Evolutionary conservation across 2,797 vertebrate genomes (phyloP).

Genomic region (Mionectes olivaceus): DNA sequence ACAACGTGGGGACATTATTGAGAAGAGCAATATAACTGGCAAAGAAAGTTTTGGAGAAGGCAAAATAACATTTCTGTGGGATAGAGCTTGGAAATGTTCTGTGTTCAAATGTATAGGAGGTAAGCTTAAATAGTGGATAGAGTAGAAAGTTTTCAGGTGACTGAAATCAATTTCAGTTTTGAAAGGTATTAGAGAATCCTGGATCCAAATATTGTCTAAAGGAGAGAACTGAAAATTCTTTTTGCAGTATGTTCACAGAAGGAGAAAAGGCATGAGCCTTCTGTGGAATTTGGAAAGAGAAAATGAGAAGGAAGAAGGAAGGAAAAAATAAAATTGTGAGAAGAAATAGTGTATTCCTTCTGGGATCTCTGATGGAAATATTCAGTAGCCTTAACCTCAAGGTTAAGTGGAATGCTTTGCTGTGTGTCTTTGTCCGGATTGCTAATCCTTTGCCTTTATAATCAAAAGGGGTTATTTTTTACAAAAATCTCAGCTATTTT

Average conservation of each 20-base stretch:
- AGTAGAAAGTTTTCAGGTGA: background rate
- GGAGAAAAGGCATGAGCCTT: background rate
- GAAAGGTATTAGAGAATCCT: background rate
- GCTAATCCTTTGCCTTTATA: background rate
- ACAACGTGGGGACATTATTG: background rate
- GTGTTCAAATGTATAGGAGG: background rate
- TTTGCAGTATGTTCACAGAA: background rate
- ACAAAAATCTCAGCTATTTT: background rate
- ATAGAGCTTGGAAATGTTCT: background rate
- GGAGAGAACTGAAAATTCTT: background rate
- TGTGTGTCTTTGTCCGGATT: background rate
- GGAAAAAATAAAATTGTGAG: background rate
- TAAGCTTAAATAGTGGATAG: background rate
- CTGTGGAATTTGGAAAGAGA: background rate
- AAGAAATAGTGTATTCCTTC: background rate
- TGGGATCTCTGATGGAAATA: background rate
- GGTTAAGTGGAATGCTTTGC: background rate
- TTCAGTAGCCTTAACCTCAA: background rate
- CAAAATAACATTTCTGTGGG: background rate
- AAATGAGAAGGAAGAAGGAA: background rate
- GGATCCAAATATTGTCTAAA: background rate
- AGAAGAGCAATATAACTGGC: background rate
- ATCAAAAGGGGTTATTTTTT: accelerated
- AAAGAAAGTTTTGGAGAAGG: background rate
- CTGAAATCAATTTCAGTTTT: background rate